Evolutionary conservation across 2,113 vertebrate genomes (phyloP).

Genomic region (Trematomus loennbergii): DNA sequence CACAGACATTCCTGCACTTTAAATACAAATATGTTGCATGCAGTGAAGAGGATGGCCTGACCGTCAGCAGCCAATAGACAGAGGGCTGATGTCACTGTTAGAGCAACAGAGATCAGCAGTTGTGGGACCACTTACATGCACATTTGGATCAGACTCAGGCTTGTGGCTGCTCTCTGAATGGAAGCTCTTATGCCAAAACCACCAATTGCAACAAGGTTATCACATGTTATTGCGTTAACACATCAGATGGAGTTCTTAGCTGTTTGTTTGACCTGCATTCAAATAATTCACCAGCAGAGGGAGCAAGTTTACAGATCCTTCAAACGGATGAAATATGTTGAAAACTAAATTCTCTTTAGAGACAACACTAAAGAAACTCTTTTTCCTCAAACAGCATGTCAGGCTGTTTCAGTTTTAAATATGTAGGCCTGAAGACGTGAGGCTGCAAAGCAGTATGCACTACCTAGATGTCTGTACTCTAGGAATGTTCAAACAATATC

Average conservation of each 20-base stretch:
- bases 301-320: constrained; percentile 21
- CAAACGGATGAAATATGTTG: not conserved
- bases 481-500: constrained; percentile 8
- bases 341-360: not conserved
- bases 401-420: not conserved
- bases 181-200: not conserved
- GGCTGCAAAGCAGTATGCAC: not conserved
- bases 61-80: constrained; percentile 67
- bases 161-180: not conserved
- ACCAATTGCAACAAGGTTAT: not conserved
- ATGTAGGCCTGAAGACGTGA: not conserved
- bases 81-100: constrained; percentile 61
- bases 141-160: constrained; percentile 22
- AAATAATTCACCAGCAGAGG: constrained; percentile 49
- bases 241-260: not conserved
- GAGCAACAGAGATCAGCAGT: constrained; percentile 45
- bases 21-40: too few relatives aligned
- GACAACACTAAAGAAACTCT: not conserved
- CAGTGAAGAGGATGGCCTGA: constrained; percentile 60
- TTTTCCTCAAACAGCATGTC: not conserved
- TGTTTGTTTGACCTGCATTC: not conserved
- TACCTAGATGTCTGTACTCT: not conserved
- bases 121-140: constrained; percentile 21
- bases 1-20: too few relatives aligned
- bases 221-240: not conserved